Evolutionary conservation across 2,113 vertebrate genomes (phyloP), one percentile per base, ranked within the genome.

Genomic region (Rafetus swinhoei): DNA sequence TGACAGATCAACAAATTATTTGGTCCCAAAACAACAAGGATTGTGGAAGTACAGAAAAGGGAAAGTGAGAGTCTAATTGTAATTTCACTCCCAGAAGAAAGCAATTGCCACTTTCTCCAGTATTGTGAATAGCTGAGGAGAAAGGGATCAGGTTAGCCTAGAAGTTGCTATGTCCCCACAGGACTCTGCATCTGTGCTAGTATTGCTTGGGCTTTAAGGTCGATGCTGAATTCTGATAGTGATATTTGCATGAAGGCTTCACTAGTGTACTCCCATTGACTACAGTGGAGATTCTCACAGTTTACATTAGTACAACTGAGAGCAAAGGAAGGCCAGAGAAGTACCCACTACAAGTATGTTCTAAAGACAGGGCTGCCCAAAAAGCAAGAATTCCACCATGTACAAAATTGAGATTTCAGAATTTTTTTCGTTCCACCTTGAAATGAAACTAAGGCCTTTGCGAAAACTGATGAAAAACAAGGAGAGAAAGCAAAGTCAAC

Each of bases 71-170:
- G 32, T n/a, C 29, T n/a, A n/a, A 69, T n/a, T 0, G 12, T 29
- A 50, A 89, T 32, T 9, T 92, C 45, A 86, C 24, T 13, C 24
- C 59, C 59, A 79, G 35, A 14, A 90, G 84, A 57, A 5, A n/a
- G 55, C 89, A 79, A 50, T 82, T 22, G 21, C 79, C 35, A 25
- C 27, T 24, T 76, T 14, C 18, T 85, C 2, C 94, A 29, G 53
- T 65, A 21, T 3, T 1, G 5, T 1, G 1, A 74, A 88, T n/a
- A 25, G n/a, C 18, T 0, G 0, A 11, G 50, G 80, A 77, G 1
- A 65, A 54, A 88, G 88, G 65, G 57, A 16, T 86, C 79, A n/a
- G 29, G 27, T 24, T 52, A 45, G 13, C n/a, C 39, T 91, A 77
- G 25, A 77, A 1, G 27, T 5, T 86, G 35, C n/a, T 82, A 5